Evolutionary conservation across 2,797 vertebrate species (phyloP).

Genomic region (Clarias pachynema): DNA sequence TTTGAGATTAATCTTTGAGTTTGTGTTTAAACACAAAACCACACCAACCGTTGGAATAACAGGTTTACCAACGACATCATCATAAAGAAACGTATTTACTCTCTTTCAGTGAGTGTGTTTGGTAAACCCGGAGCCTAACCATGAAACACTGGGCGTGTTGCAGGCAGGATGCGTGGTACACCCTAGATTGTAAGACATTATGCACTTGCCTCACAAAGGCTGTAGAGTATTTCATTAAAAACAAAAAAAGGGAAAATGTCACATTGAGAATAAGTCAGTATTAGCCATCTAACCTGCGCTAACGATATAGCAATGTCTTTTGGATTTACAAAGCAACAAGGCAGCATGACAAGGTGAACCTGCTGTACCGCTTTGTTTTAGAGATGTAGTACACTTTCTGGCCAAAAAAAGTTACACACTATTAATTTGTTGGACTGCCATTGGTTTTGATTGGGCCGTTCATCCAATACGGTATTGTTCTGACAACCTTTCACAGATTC

Average conservation of each 20-base stretch:
- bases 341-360: background rate
- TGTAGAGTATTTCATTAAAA: background rate
- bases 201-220: background rate
- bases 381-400: background rate
- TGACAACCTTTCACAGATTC: no score
- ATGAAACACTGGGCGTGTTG: background rate
- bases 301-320: background rate
- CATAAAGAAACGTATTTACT: background rate
- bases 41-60: background rate
- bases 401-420: no score
- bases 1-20: no score
- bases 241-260: background rate
- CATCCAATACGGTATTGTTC: no score
- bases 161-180: background rate
- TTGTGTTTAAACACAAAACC: background rate
- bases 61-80: background rate
- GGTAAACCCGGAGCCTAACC: background rate
- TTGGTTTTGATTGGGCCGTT: no score
- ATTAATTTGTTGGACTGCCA: no score
- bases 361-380: background rate
- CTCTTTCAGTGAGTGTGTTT: background rate
- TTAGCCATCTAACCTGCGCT: background rate
- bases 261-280: background rate
- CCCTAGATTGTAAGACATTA: background rate
- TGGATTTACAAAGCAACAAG: background rate